Evolutionary conservation across 2,113 vertebrate species (phyloP).

Genomic region (Microtus pennsylvanicus): DNA sequence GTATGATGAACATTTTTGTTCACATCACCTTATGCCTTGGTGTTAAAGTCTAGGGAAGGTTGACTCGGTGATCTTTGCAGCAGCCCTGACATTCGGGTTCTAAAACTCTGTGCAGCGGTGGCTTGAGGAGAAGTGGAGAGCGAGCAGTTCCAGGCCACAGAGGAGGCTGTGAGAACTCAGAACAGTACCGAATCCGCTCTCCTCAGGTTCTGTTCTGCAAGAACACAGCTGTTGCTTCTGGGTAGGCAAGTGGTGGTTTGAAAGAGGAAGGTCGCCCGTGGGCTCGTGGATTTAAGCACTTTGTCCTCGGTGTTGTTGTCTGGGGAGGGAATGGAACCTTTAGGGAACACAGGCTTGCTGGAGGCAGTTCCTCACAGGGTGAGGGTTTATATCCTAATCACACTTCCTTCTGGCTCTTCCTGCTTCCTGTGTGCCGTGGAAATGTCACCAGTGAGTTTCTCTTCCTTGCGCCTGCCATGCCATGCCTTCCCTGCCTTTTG

Average conservation of each 20-base stretch:
- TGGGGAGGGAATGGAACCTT: background rate
- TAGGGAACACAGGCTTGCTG: background rate
- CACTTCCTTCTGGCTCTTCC: background rate
- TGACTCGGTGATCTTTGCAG: background rate
- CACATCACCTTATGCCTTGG: background rate
- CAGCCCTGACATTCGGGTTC: background rate
- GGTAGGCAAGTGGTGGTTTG: too few species aligned
- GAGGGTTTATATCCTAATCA: background rate
- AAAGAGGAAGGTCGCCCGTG: background rate
- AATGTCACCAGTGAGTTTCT: background rate
- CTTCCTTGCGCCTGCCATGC: background rate
- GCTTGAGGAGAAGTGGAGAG: background rate
- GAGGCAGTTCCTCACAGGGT: background rate
- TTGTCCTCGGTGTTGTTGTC: too few species aligned
- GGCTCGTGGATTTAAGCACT: background rate
- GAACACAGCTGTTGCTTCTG: background rate
- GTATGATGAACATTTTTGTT: background rate
- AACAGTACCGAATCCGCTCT: too few species aligned
- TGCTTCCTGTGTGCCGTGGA: background rate
- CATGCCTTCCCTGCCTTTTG: background rate
- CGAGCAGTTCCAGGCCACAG: background rate
- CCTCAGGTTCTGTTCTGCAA: background rate
- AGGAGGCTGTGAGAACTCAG: background rate
- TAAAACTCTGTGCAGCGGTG: background rate
- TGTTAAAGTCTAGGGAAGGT: background rate